Percentiles rank a stretch among this genome's conserved stretches.
These are phyloP conservation scores for Chrysolina oricalcia DNA, from an alignment of 2,888 invertebrate genomes.

Conservation along the genomic window DNA sequence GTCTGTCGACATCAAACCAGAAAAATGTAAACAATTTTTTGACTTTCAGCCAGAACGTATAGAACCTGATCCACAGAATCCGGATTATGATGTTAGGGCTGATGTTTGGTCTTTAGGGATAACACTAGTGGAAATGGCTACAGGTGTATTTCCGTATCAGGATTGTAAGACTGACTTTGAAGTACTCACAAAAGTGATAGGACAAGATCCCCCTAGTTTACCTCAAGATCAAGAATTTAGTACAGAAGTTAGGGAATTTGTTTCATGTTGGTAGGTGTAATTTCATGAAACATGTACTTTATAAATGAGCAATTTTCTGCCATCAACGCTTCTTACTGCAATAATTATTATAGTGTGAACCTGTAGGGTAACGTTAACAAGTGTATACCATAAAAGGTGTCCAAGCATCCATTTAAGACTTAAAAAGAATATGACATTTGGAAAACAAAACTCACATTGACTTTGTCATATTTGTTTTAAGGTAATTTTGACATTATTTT, in stretches of 20 bases:
- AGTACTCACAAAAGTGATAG: slow-evolving; percentile 91
- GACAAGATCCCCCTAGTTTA: slow-evolving; percentile 90
- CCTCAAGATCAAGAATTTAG: slow-evolving; percentile 86
- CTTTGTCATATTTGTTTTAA: not conserved
- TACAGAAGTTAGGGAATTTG: slow-evolving; percentile 91
- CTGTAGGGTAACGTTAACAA: too few species aligned
- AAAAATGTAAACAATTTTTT: too few species aligned
- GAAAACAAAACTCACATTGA: too few species aligned
- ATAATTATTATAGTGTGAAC: too few species aligned
- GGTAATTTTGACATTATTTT: too few species aligned
- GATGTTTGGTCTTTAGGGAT: slow-evolving; percentile 99
- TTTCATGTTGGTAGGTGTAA: slow-evolving; percentile 85
- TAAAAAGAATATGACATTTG: too few species aligned
- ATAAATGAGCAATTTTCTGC: too few species aligned
- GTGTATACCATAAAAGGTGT: too few species aligned
- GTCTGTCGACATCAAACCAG: slow-evolving; percentile 62
- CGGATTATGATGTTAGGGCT: slow-evolving; percentile 98
- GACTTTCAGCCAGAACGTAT: slow-evolving; percentile 92
- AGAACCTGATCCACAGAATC: slow-evolving; percentile 93
- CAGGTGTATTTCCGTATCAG: slow-evolving; percentile 94
- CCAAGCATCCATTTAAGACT: too few species aligned
- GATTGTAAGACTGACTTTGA: slow-evolving; percentile 99
- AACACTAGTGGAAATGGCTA: slow-evolving; percentile 96
- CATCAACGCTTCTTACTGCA: too few species aligned
- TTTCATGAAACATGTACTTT: not conserved